These are phyloP conservation scores for Diacarnus erythraeanus DNA, from an alignment of 37 sponge, comb jelly and placozoan species.

Conservation along the genomic window DNA sequence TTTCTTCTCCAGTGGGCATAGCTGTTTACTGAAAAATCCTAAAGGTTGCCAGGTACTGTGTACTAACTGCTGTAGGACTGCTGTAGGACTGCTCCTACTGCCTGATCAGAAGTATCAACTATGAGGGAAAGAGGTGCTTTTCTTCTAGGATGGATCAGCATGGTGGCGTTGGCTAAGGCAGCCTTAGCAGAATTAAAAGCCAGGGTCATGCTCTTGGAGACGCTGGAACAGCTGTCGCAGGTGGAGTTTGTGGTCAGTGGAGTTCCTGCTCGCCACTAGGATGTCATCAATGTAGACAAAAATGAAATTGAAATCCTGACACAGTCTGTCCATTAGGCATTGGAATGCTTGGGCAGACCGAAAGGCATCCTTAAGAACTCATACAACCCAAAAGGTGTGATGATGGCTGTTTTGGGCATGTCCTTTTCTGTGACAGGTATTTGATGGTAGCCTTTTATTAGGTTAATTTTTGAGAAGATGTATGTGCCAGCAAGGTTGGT, in stretches of 20 bases:
- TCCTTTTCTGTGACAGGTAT: conserved; percentile 21
- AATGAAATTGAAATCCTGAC: conserved; percentile 8
- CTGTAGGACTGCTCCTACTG: too few relatives aligned
- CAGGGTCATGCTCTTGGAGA: conserved; percentile 12
- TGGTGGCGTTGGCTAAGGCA: too few relatives aligned
- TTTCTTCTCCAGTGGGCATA: conserved; percentile 13
- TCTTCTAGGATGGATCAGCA: too few relatives aligned
- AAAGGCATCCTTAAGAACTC: conserved; percentile 37
- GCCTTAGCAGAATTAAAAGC: too few relatives aligned
- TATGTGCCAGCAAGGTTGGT: background rate
- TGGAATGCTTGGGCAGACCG: conserved; percentile 29
- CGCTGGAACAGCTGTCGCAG: conserved; percentile 23
- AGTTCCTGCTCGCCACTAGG: background rate
- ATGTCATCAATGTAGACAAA: conserved; percentile 20
- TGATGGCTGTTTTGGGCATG: conserved; percentile 38
- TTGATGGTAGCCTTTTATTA: conserved; percentile 32
- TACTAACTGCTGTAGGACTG: too few relatives aligned
- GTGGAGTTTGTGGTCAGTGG: conserved; percentile 18
- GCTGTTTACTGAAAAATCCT: conserved; percentile 18
- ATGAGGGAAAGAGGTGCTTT: too few relatives aligned
- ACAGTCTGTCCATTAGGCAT: conserved; percentile 31
- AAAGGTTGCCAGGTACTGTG: too few relatives aligned
- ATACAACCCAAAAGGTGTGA: conserved; percentile 28
- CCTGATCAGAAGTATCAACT: too few relatives aligned
- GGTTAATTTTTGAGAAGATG: background rate